These are phyloP conservation scores for Hestina assimilis DNA, from an alignment of 1,140 invertebrate genomes.

Conservation along the genomic window DNA sequence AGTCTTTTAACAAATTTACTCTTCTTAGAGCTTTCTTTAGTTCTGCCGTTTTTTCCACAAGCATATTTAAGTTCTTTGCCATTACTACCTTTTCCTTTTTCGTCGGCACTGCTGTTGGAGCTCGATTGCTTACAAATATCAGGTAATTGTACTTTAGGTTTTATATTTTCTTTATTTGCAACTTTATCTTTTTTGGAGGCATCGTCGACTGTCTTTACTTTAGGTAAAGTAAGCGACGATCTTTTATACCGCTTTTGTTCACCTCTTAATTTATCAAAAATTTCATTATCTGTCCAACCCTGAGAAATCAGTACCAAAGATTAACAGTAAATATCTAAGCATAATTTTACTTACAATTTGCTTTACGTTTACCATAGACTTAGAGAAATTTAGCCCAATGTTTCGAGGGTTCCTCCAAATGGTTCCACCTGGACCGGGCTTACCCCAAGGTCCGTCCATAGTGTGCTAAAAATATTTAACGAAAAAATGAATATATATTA, in stretches of 20 bases:
- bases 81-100: constrained; percentile 23
- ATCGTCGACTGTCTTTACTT: constrained; percentile 68
- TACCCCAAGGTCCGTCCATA: constrained; percentile 80
- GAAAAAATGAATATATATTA: constrained; percentile 19
- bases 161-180: constrained; percentile 46
- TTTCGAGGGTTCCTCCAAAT: constrained; percentile 82
- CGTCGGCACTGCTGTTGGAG: constrained; percentile 8
- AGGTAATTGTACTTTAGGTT: constrained; percentile 53
- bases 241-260: constrained; percentile 49
- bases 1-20: constrained; percentile 57
- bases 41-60: constrained; percentile 31
- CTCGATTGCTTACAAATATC: constrained; percentile 44
- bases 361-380: constrained; percentile 80
- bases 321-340: too few relatives aligned
- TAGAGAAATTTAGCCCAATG: constrained; percentile 82
- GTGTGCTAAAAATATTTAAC: constrained; percentile 49
- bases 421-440: constrained; percentile 81
- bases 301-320: too few relatives aligned
- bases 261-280: constrained; percentile 58
- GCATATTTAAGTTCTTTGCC: constrained; percentile 26
- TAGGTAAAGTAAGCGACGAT: constrained; percentile 71
- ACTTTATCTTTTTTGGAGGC: constrained; percentile 33
- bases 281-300: constrained; percentile 73
- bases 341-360: background rate
- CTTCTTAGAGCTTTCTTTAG: constrained; percentile 43